phyloP scores from a whole-genome alignment of 1,140 invertebrate genomes.

The Macrobrachium rosenbergii region DNA sequence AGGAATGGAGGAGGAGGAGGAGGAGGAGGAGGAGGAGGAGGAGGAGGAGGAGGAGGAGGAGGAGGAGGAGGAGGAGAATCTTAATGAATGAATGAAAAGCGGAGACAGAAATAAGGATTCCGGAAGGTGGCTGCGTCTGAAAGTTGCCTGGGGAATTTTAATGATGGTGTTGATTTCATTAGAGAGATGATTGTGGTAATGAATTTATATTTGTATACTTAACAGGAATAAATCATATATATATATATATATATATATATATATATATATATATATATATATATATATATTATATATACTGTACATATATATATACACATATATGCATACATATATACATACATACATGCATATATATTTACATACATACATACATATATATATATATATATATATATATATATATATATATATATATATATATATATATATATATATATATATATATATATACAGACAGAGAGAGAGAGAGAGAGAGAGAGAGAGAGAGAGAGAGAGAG shows the following conservation, averaged over 20 bases:
- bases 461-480: too few relatives aligned
- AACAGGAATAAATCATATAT: neutral
- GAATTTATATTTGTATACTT: neutral
- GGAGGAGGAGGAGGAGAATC: too few relatives aligned
- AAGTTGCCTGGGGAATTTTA: too few relatives aligned
- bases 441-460: conserved; percentile 9
- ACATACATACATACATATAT: conserved; percentile 31
- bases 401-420: conserved; percentile 44
- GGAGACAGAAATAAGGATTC: too few relatives aligned
- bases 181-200: too few relatives aligned
- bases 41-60: too few relatives aligned
- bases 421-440: conserved; percentile 42
- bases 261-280: conserved; percentile 7
- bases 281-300: neutral
- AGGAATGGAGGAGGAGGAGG: too few relatives aligned
- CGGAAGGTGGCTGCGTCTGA: too few relatives aligned
- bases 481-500: too few relatives aligned
- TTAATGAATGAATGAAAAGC: too few relatives aligned
- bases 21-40: too few relatives aligned
- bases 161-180: too few relatives aligned
- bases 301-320: neutral
- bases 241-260: conserved; percentile 6
- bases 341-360: neutral
- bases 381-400: conserved; percentile 46
- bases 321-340: neutral